These are phyloP conservation scores for Leptopilina boulardi DNA, from an alignment of 1,140 invertebrate species.

Conservation along the genomic window DNA sequence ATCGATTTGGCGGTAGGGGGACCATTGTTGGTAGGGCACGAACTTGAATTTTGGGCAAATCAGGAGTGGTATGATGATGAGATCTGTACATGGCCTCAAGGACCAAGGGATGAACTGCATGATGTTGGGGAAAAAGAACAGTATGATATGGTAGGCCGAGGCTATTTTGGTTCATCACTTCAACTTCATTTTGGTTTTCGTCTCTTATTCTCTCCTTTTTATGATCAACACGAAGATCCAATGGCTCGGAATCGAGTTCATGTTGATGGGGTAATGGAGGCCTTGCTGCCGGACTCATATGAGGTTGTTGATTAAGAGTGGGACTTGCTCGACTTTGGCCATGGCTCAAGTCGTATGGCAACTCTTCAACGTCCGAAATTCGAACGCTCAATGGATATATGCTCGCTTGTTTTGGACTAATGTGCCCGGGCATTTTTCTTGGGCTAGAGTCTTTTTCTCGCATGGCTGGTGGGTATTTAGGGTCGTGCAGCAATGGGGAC, in stretches of 20 bases:
- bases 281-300: slow-evolving; percentile 77
- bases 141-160: slow-evolving; percentile 72
- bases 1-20: slow-evolving; percentile 72
- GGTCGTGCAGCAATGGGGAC: slow-evolving; percentile 70
- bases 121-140: slow-evolving; percentile 79
- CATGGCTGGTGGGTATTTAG: slow-evolving; percentile 78
- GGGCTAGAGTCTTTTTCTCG: slow-evolving; percentile 88
- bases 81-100: slow-evolving; percentile 84
- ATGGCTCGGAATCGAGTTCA: slow-evolving; percentile 78
- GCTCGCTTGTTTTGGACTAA: slow-evolving; percentile 83
- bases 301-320: slow-evolving; percentile 67
- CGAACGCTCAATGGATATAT: slow-evolving; percentile 81
- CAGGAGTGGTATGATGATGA: slow-evolving; percentile 70
- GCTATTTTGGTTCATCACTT: slow-evolving; percentile 72
- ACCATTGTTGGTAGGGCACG: slow-evolving; percentile 72
- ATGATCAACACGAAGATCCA: slow-evolving; percentile 88
- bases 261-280: slow-evolving; percentile 65
- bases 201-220: slow-evolving; percentile 85
- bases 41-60: slow-evolving; percentile 75
- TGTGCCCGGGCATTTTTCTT: slow-evolving; percentile 83
- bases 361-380: slow-evolving; percentile 74
- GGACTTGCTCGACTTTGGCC: slow-evolving; percentile 60
- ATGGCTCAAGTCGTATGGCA: slow-evolving; percentile 79
- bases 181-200: slow-evolving; percentile 80
- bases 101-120: slow-evolving; percentile 81